Evolutionary conservation across 1,140 invertebrate genomes (phyloP).

Genomic region (Subanguina moxae): DNA sequence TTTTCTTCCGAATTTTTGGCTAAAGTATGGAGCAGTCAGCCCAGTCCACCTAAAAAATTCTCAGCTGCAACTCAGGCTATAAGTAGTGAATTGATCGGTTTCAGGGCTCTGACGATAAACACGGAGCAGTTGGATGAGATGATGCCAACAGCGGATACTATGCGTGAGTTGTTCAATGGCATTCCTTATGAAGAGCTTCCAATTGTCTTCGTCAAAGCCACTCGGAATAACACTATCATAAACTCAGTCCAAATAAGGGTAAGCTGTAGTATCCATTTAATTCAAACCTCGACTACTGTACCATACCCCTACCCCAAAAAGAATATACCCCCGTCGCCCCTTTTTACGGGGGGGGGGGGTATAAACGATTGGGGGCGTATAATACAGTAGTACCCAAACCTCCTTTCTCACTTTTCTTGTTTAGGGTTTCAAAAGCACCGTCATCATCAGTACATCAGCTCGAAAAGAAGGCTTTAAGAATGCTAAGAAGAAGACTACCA

Average conservation of each 20-base stretch:
- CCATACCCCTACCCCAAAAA: too few species aligned
- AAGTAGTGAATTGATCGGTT: too few species aligned
- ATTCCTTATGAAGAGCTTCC: slow-evolving; percentile 49
- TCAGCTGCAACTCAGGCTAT: too few species aligned
- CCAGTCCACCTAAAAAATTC: too few species aligned
- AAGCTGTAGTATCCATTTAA: background rate
- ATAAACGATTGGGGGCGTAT: too few species aligned
- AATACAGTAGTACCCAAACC: too few species aligned
- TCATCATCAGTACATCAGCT: slow-evolving; percentile 1
- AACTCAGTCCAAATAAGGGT: slow-evolving; percentile 47
- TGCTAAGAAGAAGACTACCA: slow-evolving; percentile 86
- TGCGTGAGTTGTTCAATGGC: slow-evolving; percentile 48
- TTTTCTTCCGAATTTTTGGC: too few species aligned
- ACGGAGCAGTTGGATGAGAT: slow-evolving; percentile 40
- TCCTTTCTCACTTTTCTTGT: background rate
- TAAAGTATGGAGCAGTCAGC: too few species aligned
- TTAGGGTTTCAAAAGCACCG: background rate
- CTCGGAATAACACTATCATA: slow-evolving; percentile 55
- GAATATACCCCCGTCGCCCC: too few species aligned
- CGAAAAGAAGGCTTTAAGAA: slow-evolving; percentile 73
- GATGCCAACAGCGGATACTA: slow-evolving; percentile 47
- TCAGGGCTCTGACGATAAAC: slow-evolving; percentile 31
- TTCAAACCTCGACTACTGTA: too few species aligned
- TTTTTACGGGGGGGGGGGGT: too few species aligned
- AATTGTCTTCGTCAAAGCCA: slow-evolving; percentile 55